Conservation (phyloP, 2,113 vertebrate species). For the Takifugu bimaculatus region DNA sequence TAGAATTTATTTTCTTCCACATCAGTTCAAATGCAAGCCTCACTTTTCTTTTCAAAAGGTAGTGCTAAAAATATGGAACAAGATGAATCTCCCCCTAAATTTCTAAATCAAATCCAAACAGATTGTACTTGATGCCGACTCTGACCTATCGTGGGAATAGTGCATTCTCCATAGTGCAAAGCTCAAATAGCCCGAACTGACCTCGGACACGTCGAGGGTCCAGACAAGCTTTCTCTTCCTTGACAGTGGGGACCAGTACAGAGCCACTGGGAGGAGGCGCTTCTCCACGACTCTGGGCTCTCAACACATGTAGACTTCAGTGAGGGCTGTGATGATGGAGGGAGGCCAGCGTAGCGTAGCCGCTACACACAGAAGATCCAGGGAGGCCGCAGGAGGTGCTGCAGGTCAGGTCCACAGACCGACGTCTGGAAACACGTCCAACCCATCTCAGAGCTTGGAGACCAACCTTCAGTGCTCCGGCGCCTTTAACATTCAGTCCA, state of each 20-base stretch:
- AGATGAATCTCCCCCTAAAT: conserved; percentile 24
- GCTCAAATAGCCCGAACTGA: conserved; percentile 44
- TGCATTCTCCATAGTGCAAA: conserved; percentile 59
- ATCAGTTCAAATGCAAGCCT: conserved; percentile 45
- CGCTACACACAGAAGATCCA: conserved; percentile 22
- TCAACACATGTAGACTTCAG: conserved; percentile 59
- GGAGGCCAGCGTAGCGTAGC: conserved; percentile 14
- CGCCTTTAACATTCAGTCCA: conserved; percentile 65
- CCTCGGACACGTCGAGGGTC: conserved; percentile 18
- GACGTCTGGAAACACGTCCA: conserved; percentile 38
- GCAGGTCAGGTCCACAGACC: conserved; percentile 18
- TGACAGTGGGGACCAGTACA: conserved; percentile 38
- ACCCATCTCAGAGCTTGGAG: conserved; percentile 50
- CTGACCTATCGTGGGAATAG: conserved; percentile 45
- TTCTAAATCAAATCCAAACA: conserved; percentile 20
- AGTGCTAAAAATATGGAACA: conserved; percentile 65
- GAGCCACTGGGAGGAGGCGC: conserved; percentile 31
- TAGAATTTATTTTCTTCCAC: conserved; percentile 18
- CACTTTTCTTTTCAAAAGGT: conserved; percentile 41
- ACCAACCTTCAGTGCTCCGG: conserved; percentile 44
- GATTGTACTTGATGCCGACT: conserved; percentile 50
- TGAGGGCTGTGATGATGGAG: conserved; percentile 29
- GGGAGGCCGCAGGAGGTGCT: conserved; percentile 18
- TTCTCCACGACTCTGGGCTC: conserved; percentile 25
- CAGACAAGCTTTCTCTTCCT: conserved; percentile 45